These are phyloP conservation scores for Leuciscus waleckii DNA, from an alignment of 2,797 vertebrate species.

Conservation along the genomic window DNA sequence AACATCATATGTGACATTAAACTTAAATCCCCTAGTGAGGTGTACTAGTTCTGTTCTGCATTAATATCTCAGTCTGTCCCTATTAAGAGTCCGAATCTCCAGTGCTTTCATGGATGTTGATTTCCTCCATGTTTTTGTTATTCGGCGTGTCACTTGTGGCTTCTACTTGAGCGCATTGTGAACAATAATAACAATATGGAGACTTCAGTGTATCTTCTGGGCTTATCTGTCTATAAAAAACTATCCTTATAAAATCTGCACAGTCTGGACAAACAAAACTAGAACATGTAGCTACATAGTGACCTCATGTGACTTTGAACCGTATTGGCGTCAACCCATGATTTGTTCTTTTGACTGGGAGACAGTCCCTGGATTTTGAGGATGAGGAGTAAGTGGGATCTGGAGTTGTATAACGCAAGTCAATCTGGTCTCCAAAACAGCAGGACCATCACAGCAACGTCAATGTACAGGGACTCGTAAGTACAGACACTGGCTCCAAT, in stretches of 20 bases:
- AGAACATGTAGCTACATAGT: background rate
- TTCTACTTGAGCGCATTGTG: background rate
- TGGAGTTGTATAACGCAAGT: conserved; percentile 37
- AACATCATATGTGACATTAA: background rate
- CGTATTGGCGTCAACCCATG: background rate
- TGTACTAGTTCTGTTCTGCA: background rate
- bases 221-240: background rate
- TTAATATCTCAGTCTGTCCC: background rate
- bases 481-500: conserved; percentile 38
- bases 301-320: background rate
- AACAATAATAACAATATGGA: background rate
- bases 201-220: no score
- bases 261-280: background rate
- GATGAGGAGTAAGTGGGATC: conserved; percentile 34
- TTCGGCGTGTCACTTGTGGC: background rate
- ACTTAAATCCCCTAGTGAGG: background rate
- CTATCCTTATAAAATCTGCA: background rate
- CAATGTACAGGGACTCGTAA: conserved; percentile 25
- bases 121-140: background rate
- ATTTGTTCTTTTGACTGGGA: conserved; percentile 20
- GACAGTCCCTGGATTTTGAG: conserved; percentile 30
- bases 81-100: background rate
- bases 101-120: background rate
- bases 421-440: conserved; percentile 58
- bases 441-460: conserved; percentile 45